Base-by-base conservation (phyloP, 1,140 invertebrate genomes). In the Pteromalus puparum region DNA sequence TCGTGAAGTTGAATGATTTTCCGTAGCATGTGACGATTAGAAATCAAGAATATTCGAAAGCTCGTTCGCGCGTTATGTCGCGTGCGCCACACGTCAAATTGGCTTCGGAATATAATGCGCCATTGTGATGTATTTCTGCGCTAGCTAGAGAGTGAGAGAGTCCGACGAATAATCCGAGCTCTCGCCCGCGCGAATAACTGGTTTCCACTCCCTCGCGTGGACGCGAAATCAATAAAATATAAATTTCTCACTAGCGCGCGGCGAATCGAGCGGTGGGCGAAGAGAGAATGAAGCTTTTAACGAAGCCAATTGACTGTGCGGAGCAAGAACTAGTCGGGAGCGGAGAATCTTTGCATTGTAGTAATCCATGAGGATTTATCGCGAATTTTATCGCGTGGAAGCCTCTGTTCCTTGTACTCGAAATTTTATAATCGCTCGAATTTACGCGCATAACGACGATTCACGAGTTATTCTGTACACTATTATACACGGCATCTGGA, bases 311-410 rank as follows among this genome's bases (percentile, higher is more conserved):
- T 61, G 53, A 61, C 53, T 61, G 18, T n/a, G 53, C n/a, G n/a
- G 53, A 61, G 53, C 53, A 61, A 21, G 53, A 61, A 61, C 18
- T 83, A 87, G 85, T 80, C 84, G 84, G 74, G 85, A 48, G 30
- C n/a, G 24, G 15, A 2, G 30, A 42, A 81, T 81, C 26, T 72
- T 72, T 30, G 24, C 26, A 81, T 72, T 81, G 83, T 83, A 84
- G 83, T 83, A 84, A 81, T 86, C 86, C 85, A 61, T 28, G 38
- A n/a, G n/a, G 38, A 83, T 83, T 77, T 77, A 83, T 75, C 70
- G 74, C 53, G n/a, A 13, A 26, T 77, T 83, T 77, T 77, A 83
- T 75, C 70, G 74, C 53, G n/a, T 15, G n/a, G 18, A 38, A 73
- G 2, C 80, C 74, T 5, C 28, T 24, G 34, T 81, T 72, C 34